Conservation (phyloP, 2,888 invertebrate species). For the Caenorhabditis wallacei region DNA sequence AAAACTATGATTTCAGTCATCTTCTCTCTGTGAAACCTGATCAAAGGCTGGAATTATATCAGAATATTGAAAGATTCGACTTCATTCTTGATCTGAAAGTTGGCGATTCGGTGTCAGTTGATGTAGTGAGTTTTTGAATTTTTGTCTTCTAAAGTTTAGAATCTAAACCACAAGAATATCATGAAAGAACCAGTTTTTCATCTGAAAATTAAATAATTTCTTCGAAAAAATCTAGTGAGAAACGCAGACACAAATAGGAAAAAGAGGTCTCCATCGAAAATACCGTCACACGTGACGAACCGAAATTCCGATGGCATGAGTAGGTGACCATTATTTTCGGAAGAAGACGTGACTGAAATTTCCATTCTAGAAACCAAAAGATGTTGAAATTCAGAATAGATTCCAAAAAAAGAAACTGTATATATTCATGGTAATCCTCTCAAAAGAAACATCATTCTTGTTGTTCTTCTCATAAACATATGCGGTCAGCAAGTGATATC, state of each 20-base stretch:
- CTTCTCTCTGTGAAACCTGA: constrained; percentile 36
- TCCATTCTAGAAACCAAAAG: not conserved
- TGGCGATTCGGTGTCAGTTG: constrained; percentile 46
- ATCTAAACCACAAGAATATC: not conserved
- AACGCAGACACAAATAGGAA: constrained; percentile 17
- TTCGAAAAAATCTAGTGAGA: constrained; percentile 5
- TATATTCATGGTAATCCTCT: not conserved
- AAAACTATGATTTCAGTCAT: constrained; percentile 27
- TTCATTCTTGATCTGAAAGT: constrained; percentile 39
- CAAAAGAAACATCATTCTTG: constrained; percentile 6
- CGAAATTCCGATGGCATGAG: constrained; percentile 44
- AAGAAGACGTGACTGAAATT: not conserved
- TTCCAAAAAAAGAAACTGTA: not conserved
- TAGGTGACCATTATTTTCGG: too few relatives aligned
- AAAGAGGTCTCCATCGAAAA: constrained; percentile 13
- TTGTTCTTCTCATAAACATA: constrained; percentile 27
- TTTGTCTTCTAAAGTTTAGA: not conserved
- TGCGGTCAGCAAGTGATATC: constrained; percentile 27
- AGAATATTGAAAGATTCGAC: constrained; percentile 33
- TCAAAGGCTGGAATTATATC: constrained; percentile 46
- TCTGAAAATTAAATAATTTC: constrained; percentile 9
- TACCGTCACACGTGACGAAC: constrained; percentile 38
- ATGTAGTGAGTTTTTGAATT: constrained; percentile 52
- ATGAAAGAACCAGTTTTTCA: constrained; percentile 15
- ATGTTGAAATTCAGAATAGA: not conserved